phyloP scores from a whole-genome alignment of 30 jellyfish, hydroid and myxozoan species.

The Cassiopea xamachana region DNA sequence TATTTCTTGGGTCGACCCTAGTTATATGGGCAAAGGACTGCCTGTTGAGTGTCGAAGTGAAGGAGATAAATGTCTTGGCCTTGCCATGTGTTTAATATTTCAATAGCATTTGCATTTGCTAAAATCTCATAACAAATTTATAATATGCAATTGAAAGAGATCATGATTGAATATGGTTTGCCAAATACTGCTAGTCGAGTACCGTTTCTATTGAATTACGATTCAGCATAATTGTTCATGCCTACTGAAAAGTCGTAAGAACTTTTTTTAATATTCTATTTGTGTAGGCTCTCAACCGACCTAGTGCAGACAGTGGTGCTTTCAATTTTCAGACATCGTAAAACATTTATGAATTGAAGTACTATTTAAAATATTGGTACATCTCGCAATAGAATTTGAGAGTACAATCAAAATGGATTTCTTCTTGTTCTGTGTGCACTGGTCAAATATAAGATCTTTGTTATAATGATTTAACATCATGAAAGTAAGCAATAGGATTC shows the following conservation, averaged over 20 bases:
- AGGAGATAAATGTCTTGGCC: too few species aligned
- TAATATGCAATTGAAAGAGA: not conserved
- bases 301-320: not conserved
- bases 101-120: not conserved
- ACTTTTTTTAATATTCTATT: constrained; percentile 18
- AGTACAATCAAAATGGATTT: constrained; percentile 34
- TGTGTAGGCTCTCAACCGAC: constrained; percentile 16
- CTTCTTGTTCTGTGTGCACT: constrained; percentile 26
- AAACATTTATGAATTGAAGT: constrained; percentile 30
- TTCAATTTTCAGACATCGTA: constrained; percentile 28
- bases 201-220: not conserved
- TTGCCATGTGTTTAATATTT: not conserved
- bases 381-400: constrained; percentile 45
- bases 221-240: not conserved
- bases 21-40: too few species aligned
- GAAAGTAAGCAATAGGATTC: constrained; percentile 26
- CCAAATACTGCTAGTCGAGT: not conserved
- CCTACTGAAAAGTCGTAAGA: constrained; percentile 17
- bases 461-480: constrained; percentile 5
- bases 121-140: not conserved
- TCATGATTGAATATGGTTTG: constrained; percentile 1
- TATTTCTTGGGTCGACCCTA: too few species aligned
- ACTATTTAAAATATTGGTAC: constrained; percentile 32
- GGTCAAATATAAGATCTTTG: constrained; percentile 31
- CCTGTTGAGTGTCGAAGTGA: too few species aligned